phyloP scores from a whole-genome alignment of 2,113 vertebrate genomes.

The Girardinichthys multiradiatus region DNA sequence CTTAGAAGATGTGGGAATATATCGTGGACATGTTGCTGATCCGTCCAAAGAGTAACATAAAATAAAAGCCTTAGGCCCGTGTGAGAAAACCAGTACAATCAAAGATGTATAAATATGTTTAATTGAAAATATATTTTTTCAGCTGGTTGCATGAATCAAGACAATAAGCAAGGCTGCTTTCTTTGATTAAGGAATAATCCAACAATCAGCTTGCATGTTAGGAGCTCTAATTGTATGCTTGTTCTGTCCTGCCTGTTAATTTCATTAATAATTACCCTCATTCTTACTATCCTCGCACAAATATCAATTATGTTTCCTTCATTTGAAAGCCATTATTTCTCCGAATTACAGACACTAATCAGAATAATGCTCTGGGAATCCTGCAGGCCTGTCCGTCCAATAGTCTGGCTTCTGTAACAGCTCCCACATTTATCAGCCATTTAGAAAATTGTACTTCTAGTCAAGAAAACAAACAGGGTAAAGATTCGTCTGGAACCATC shows the following conservation, averaged over 20 bases:
- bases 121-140: no score
- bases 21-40: no score
- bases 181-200: no score
- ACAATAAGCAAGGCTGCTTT: no score
- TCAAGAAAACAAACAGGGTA: constrained; percentile 42
- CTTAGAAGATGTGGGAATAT: no score
- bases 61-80: no score
- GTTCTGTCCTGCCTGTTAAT: background rate
- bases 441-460: constrained; percentile 39
- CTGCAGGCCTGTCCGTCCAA: constrained; percentile 1
- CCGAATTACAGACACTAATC: background rate
- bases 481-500: constrained; percentile 33
- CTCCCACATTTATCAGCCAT: constrained; percentile 30
- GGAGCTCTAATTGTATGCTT: background rate
- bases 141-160: no score
- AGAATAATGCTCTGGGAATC: background rate
- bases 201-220: background rate
- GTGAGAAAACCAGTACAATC: no score
- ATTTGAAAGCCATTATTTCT: constrained; percentile 18
- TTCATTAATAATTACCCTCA: constrained; percentile 1
- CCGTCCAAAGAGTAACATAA: no score
- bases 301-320: constrained; percentile 10
- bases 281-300: background rate
- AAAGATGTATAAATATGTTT: no score
- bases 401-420: constrained; percentile 2